Conservation (phyloP, 1,140 invertebrate genomes). For the Drosophila mauritiana region DNA sequence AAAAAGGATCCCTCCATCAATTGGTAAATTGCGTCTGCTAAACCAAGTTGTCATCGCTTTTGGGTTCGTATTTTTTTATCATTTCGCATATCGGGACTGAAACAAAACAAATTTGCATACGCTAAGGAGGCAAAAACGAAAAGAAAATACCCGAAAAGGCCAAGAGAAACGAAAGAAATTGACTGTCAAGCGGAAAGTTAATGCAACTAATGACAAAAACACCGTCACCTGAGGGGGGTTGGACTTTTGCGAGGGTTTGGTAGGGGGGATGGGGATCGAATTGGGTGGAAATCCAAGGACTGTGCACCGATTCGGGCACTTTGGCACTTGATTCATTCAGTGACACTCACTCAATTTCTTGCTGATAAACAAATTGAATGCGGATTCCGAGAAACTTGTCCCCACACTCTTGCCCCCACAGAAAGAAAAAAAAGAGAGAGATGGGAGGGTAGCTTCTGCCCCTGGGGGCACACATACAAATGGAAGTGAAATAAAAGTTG, state of each 20-base stretch:
- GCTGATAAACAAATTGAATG: conserved; percentile 82
- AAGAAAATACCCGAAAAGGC: conserved; percentile 2
- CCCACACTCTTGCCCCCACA: not conserved
- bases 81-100: conserved; percentile 13
- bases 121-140: conserved; percentile 36
- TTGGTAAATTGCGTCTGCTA: conserved; percentile 27
- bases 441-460: conserved; percentile 11
- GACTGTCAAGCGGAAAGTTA: conserved; percentile 76
- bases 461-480: conserved; percentile 38
- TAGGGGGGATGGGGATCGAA: not conserved
- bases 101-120: conserved; percentile 63
- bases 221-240: conserved; percentile 31
- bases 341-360: conserved; percentile 80
- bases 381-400: conserved; percentile 47
- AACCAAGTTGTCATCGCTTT: conserved; percentile 35
- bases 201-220: conserved; percentile 79
- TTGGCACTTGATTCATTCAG: conserved; percentile 73
- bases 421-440: not conserved
- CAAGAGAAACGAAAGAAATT: conserved; percentile 49
- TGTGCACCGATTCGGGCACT: conserved; percentile 34
- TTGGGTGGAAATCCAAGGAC: conserved; percentile 17
- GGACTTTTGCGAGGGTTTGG: not conserved
- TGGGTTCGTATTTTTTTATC: conserved; percentile 19
- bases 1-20: conserved; percentile 7
- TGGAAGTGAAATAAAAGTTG: conserved; percentile 66